These are phyloP conservation scores for Melitaea athalia DNA, from an alignment of 2,888 invertebrate species.

Conservation along the genomic window DNA sequence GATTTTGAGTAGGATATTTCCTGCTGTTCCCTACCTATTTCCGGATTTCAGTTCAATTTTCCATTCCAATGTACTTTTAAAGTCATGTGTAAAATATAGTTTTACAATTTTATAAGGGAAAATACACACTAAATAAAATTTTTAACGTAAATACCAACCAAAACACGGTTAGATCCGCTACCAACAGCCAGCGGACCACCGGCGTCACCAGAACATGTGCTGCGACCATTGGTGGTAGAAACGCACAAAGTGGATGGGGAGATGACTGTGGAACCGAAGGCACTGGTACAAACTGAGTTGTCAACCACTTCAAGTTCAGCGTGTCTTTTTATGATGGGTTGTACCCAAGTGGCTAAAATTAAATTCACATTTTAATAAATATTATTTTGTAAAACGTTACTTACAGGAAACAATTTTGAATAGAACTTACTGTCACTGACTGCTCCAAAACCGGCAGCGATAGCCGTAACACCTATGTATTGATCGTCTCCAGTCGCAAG, in stretches of 20 bases:
- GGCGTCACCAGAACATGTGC: slow-evolving; percentile 68
- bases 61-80: too few species aligned
- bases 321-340: slow-evolving; percentile 62
- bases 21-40: too few species aligned
- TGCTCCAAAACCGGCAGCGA: slow-evolving; percentile 37
- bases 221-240: slow-evolving; percentile 51
- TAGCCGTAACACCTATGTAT: slow-evolving; percentile 33
- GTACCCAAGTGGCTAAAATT: slow-evolving; percentile 49
- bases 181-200: slow-evolving; percentile 56
- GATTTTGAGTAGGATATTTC: too few species aligned
- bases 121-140: neutral
- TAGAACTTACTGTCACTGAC: slow-evolving; percentile 35
- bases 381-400: neutral
- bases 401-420: too few species aligned
- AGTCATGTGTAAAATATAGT: neutral
- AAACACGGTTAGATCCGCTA: slow-evolving; percentile 32
- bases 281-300: slow-evolving; percentile 54
- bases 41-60: too few species aligned
- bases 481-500: slow-evolving; percentile 47
- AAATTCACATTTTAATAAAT: neutral
- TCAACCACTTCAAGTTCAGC: slow-evolving; percentile 66
- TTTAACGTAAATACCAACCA: slow-evolving; percentile 42
- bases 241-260: slow-evolving; percentile 57
- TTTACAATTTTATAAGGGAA: neutral
- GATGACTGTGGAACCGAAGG: slow-evolving; percentile 49